Percentiles rank a stretch among this genome's conserved stretches.
Evolutionary conservation across 2,113 vertebrate genomes (phyloP).

Genomic region (Podarcis muralis): DNA sequence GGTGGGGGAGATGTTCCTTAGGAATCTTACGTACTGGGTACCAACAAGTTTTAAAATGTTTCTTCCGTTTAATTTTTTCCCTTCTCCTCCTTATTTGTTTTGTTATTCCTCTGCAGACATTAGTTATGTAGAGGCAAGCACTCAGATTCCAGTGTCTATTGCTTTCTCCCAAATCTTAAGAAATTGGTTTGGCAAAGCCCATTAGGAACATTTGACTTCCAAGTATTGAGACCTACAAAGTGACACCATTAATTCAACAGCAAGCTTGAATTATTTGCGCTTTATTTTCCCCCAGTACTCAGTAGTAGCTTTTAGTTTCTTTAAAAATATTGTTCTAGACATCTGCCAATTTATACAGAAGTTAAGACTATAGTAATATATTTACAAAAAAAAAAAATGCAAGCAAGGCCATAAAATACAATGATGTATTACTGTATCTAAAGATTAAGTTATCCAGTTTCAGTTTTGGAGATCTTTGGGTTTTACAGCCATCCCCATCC

Average conservation of each 20-base stretch:
- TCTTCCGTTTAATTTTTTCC: slow-evolving; percentile 59
- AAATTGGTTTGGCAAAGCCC: slow-evolving; percentile 37
- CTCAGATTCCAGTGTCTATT: slow-evolving; percentile 57
- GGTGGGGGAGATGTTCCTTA: slow-evolving; percentile 61
- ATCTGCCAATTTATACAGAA: slow-evolving; percentile 47
- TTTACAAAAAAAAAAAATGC: slow-evolving; percentile 31
- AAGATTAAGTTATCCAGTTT: slow-evolving; percentile 47
- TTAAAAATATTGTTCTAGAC: slow-evolving; percentile 48
- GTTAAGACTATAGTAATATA: slow-evolving; percentile 35
- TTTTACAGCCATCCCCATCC: neutral
- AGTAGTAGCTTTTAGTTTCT: slow-evolving; percentile 49
- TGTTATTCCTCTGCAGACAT: slow-evolving; percentile 60
- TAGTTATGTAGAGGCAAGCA: slow-evolving; percentile 50
- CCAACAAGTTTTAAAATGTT: slow-evolving; percentile 71
- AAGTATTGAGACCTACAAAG: slow-evolving; percentile 12
- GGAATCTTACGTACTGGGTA: slow-evolving; percentile 76
- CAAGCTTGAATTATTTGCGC: slow-evolving; percentile 43
- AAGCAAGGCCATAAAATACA: neutral
- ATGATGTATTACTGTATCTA: slow-evolving; percentile 32
- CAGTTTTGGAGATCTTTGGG: slow-evolving; percentile 34
- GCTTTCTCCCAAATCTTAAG: slow-evolving; percentile 33
- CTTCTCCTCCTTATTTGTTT: slow-evolving; percentile 54
- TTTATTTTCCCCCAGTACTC: slow-evolving; percentile 36
- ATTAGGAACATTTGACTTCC: slow-evolving; percentile 21
- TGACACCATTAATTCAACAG: slow-evolving; percentile 50